Evolutionary conservation across 2,888 invertebrate genomes (phyloP).

Genomic region (Archips xylosteana): DNA sequence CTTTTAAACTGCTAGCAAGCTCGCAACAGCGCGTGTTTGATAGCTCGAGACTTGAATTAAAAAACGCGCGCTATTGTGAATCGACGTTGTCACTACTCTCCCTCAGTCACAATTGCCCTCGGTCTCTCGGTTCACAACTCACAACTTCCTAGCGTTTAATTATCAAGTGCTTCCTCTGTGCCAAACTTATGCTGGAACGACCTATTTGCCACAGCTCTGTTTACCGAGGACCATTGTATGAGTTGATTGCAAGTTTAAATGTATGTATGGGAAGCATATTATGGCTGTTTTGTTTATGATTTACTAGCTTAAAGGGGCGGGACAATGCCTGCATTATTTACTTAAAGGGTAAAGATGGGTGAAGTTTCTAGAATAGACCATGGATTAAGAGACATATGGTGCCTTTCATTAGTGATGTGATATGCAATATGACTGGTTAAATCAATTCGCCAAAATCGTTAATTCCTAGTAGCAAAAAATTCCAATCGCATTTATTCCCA

Average conservation of each 20-base stretch:
- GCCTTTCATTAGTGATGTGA: no score
- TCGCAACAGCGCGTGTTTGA: no score
- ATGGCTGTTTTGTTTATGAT: constrained; percentile 30
- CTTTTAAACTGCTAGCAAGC: no score
- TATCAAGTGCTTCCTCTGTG: not conserved
- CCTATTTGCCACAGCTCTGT: constrained; percentile 45
- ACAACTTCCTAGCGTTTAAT: constrained; percentile 5
- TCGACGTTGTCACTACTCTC: no score
- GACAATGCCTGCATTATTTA: not conserved
- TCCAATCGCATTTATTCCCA: no score
- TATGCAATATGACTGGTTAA: no score
- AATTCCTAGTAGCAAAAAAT: no score
- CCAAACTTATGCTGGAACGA: constrained; percentile 24
- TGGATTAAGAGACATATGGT: not conserved
- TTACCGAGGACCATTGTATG: constrained; percentile 50
- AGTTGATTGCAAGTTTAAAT: constrained; percentile 47
- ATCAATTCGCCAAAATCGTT: no score
- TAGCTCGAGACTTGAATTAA: no score
- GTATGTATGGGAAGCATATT: constrained; percentile 39
- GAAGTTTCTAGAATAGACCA: not conserved
- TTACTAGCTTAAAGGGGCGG: constrained; percentile 3
- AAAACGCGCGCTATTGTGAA: no score
- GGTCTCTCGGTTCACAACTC: no score
- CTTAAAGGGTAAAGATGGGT: not conserved
- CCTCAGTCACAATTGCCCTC: no score